phyloP scores from a whole-genome alignment of 2,113 vertebrate species.

The Chionodraco myersi region DNA sequence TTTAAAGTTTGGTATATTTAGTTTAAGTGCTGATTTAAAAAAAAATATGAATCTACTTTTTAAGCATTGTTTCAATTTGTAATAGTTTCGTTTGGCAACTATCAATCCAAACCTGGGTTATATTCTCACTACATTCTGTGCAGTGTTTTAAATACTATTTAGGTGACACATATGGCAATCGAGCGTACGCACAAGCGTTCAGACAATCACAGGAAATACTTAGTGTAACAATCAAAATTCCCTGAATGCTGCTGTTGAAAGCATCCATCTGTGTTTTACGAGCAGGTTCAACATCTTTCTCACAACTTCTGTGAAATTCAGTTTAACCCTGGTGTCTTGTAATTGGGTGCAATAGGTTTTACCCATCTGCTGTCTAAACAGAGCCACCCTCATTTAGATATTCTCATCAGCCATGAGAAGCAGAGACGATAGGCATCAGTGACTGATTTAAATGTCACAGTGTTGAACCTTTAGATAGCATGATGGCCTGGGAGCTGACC shows the following conservation, averaged over 20 bases:
- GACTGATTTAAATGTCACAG: slow-evolving; percentile 2
- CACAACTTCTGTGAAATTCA: neutral
- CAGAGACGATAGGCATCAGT: neutral
- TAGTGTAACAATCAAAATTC: neutral
- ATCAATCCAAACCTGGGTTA: neutral
- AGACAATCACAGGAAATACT: slow-evolving; percentile 27
- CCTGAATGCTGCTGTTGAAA: slow-evolving; percentile 8
- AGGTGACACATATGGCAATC: neutral
- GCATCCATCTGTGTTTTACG: neutral
- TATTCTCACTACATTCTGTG: neutral
- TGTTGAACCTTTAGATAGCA: slow-evolving; percentile 13
- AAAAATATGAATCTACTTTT: neutral
- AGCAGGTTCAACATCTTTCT: neutral
- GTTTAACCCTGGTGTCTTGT: slow-evolving; percentile 19
- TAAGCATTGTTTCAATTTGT: neutral
- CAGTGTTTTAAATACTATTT: neutral
- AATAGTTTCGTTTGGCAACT: neutral
- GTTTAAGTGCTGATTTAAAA: slow-evolving; percentile 15
- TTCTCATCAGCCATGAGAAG: neutral
- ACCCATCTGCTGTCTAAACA: too few species aligned
- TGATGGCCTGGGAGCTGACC: slow-evolving; percentile 4
- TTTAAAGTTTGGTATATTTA: slow-evolving; percentile 1
- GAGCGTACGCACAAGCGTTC: neutral
- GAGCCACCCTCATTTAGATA: slow-evolving; percentile 9
- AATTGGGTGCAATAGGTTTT: neutral